Base-by-base conservation (phyloP, 2,797 vertebrate species). In the Loris lydekkerianus region DNA sequence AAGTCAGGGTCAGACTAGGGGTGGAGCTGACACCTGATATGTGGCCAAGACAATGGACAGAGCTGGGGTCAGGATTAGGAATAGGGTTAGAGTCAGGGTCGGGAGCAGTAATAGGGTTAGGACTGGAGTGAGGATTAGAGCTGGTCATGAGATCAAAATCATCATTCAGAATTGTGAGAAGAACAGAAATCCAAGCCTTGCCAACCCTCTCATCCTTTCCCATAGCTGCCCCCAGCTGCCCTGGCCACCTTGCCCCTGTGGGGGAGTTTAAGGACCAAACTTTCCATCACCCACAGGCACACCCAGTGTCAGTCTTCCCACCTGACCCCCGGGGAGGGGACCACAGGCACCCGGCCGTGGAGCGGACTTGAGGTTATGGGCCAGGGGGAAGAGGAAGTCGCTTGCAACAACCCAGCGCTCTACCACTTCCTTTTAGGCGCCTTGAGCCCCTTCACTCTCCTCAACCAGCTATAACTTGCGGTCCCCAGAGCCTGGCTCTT, bases 311-410 rank as follows among this genome's bases (percentile, higher is more conserved):
- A 58, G 91, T 63, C 96, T 97, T 97, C 97, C 97, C 91, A 29
- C 93, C 87, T 8, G 97, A 96, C 96, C 96, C 97, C 92, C 27
- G 29, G 97, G 97, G 97, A 97, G 97, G 96, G 87, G 93, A 94
- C 97, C 89, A 61, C 93, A 96, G 84, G 96, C 97, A 97, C 94
- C 81, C 0, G 96, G 97, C 97, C 81, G 91, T 94, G 97, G 96
- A 96, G 96, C 93, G 91, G 97, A 89, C 97, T 95, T 98, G 97
- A 97, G 97, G 97, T 94, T 96, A 91, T 7, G 86, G 97, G 94
- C 91, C 78, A 63, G 82, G 92, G 58, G 83, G 86, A 91, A 96
- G 96, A 97, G 97, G 97, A 98, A 98, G 97, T 98, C 25, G 18
- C 94, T 94, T 94, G 96, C 93, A 97, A 67, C 91, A 96, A 97